Conservation (phyloP, 2,888 invertebrate species). For the Hymenopus coronatus region DNA sequence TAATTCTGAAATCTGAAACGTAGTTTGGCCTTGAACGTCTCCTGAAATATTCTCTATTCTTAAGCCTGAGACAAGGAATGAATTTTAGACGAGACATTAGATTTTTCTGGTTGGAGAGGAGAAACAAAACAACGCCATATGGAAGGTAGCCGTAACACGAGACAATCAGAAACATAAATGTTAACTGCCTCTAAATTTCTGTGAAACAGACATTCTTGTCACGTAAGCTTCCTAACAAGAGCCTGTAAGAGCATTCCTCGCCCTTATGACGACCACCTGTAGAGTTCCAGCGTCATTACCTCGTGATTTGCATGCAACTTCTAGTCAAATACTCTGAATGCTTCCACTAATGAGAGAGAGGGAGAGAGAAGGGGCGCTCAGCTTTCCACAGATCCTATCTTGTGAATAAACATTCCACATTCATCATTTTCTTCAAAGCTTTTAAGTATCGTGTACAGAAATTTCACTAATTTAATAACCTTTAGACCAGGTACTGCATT, state of each 20-base stretch:
- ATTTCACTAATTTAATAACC: too few relatives aligned
- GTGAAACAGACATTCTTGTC: background rate
- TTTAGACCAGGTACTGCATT: too few relatives aligned
- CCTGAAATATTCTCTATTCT: too few relatives aligned
- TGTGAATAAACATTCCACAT: background rate
- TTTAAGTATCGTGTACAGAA: too few relatives aligned
- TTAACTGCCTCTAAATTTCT: background rate
- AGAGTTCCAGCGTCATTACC: background rate
- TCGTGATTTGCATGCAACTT: background rate
- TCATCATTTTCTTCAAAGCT: background rate
- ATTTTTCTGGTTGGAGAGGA: background rate
- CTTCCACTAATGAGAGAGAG: background rate
- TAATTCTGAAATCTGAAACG: too few relatives aligned
- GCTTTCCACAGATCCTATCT: background rate
- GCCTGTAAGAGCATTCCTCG: background rate
- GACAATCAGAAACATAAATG: background rate
- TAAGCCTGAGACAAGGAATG: too few relatives aligned
- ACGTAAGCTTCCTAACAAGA: background rate
- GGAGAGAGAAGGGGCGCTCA: too few relatives aligned
- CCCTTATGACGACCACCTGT: background rate
- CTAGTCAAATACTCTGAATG: background rate
- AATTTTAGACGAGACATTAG: too few relatives aligned
- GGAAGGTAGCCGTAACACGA: background rate
- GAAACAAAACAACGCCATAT: background rate
- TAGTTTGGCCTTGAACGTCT: too few relatives aligned